A percentile compares a stretch with the other conserved stretches of the same genome.
These are phyloP conservation scores for Planococcus citri DNA, from an alignment of 1,140 invertebrate genomes.

Conservation along the genomic window DNA sequence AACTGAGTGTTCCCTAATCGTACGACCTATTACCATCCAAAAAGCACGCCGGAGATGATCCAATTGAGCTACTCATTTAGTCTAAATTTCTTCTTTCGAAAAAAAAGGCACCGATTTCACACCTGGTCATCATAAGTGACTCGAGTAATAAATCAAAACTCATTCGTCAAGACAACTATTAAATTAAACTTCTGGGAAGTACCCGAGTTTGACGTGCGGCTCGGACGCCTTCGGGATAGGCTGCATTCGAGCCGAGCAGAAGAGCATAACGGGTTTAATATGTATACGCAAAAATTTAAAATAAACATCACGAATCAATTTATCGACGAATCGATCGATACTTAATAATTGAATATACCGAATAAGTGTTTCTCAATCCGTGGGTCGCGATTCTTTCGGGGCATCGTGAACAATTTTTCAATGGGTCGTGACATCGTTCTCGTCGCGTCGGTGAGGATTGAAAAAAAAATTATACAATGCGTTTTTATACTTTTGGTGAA, in stretches of 20 bases:
- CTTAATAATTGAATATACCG: neutral
- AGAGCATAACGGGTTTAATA: neutral
- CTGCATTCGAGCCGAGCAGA: too few species aligned
- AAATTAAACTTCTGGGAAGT: neutral
- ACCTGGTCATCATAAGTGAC: neutral
- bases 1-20: too few species aligned
- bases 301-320: neutral
- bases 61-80: too few species aligned
- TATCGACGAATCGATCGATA: neutral
- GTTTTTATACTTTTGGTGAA: too few species aligned
- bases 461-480: too few species aligned
- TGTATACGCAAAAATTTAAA: neutral
- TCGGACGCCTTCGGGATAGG: neutral
- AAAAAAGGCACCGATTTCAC: neutral
- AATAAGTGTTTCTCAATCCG: neutral
- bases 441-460: neutral
- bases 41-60: too few species aligned
- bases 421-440: neutral
- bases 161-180: neutral
- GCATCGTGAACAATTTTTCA: neutral
- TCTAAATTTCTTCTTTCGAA: neutral
- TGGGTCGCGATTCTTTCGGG: neutral
- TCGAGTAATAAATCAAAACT: neutral
- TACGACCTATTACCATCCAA: too few species aligned
- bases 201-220: neutral